Percentiles rank a stretch among this genome's conserved stretches.
phyloP scores from a whole-genome alignment of 2,888 invertebrate genomes.

The Blastobasis adustella region DNA sequence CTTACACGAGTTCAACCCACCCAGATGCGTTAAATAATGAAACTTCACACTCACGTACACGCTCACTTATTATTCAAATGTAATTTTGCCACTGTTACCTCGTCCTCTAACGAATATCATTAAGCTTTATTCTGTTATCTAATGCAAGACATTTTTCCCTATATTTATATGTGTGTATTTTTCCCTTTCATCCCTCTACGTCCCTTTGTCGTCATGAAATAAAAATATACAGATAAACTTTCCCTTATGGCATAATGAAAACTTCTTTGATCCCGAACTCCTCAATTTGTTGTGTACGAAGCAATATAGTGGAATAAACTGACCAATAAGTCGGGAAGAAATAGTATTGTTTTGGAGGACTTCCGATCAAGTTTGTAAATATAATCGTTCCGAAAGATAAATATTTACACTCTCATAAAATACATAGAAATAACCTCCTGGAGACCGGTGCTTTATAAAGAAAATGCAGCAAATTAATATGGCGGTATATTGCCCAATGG shows the following conservation, averaged over 20 bases:
- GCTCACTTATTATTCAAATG: slow-evolving; percentile 14
- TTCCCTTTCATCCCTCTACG: slow-evolving; percentile 4
- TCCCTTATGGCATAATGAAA: slow-evolving; percentile 17
- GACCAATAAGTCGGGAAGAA: slow-evolving; percentile 1
- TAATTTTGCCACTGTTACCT: slow-evolving; percentile 8
- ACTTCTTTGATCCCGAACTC: slow-evolving; percentile 19
- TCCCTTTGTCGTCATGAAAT: slow-evolving; percentile 16
- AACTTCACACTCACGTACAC: slow-evolving; percentile 16
- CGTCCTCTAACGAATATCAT: slow-evolving; percentile 1
- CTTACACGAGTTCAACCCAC: slow-evolving; percentile 17
- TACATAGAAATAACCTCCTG: no score
- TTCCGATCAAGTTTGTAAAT: neutral
- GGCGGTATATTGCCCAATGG: no score
- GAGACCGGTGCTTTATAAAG: no score
- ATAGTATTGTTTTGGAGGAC: neutral
- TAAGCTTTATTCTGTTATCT: neutral
- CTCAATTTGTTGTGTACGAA: slow-evolving; percentile 19
- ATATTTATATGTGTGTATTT: neutral
- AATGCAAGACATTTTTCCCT: neutral
- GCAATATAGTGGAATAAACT: slow-evolving; percentile 15
- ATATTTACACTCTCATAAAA: no score
- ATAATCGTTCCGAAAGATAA: no score
- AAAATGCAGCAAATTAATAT: no score
- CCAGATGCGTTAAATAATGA: slow-evolving; percentile 14
- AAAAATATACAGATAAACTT: slow-evolving; percentile 21